Conservation (phyloP, 64 coral and sea anemone species). For the Montipora capricornis region DNA sequence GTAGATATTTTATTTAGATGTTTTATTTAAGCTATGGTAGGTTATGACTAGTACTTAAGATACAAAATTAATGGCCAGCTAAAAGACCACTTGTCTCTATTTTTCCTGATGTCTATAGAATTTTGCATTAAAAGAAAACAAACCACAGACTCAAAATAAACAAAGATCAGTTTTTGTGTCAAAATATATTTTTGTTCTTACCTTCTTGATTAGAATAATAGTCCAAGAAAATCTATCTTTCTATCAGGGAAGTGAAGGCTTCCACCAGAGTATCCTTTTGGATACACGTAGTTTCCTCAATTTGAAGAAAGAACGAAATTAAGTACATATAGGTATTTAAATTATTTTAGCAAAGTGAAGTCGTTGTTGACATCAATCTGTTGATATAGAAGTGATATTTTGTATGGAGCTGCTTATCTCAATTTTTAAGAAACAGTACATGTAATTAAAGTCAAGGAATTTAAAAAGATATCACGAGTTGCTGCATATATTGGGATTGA, state of each 20-base stretch:
- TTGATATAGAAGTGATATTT: background rate
- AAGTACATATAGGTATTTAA: background rate
- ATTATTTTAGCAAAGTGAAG: background rate
- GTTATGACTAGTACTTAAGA: no score
- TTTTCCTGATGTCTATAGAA: background rate
- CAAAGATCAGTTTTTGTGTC: background rate
- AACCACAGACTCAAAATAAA: background rate
- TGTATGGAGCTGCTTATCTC: constrained; percentile 7
- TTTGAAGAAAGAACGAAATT: background rate
- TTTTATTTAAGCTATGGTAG: no score
- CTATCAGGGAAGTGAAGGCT: background rate
- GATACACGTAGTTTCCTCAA: no score
- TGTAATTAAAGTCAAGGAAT: constrained; percentile 19
- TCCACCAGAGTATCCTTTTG: no score
- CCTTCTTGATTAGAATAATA: background rate
- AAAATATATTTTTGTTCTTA: background rate
- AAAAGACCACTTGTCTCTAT: background rate
- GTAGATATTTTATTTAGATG: no score
- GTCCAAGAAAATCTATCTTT: background rate
- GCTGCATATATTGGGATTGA: constrained; percentile 8
- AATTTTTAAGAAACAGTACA: background rate
- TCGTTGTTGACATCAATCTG: no score
- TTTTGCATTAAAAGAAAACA: background rate
- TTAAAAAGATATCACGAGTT: constrained; percentile 1
- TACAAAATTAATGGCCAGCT: background rate